These are phyloP conservation scores for Nyctalus aviator DNA, from an alignment of 2,797 vertebrate genomes.

Conservation along the genomic window DNA sequence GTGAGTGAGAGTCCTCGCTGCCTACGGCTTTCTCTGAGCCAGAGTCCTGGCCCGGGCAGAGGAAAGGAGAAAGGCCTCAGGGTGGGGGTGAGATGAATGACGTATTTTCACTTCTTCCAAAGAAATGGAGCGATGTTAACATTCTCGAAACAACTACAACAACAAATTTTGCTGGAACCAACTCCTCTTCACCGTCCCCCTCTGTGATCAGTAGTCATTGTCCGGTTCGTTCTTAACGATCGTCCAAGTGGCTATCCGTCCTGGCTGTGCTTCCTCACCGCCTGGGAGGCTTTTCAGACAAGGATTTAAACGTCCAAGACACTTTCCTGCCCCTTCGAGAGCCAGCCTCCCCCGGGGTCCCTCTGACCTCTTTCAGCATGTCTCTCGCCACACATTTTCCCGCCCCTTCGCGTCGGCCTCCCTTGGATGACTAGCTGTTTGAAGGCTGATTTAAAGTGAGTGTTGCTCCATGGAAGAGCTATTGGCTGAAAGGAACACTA, in stretches of 20 bases:
- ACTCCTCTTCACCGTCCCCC: background rate
- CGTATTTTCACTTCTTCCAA: background rate
- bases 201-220: background rate
- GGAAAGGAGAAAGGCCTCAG: background rate
- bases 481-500: background rate
- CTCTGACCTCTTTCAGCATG: background rate
- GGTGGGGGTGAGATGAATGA: background rate
- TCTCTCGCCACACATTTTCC: background rate
- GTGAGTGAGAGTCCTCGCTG: background rate
- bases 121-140: background rate
- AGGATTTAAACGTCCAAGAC: constrained; percentile 10
- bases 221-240: background rate
- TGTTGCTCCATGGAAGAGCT: constrained; percentile 60
- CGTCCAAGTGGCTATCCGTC: background rate
- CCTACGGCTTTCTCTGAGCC: constrained; percentile 1
- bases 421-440: constrained; percentile 63
- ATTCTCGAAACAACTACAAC: background rate
- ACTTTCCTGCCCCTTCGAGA: constrained; percentile 20
- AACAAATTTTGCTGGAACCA: background rate
- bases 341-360: background rate
- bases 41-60: background rate
- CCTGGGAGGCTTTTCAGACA: background rate
- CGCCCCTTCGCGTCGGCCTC: constrained; percentile 49
- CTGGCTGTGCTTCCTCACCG: background rate
- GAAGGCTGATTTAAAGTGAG: constrained; percentile 75